Percentiles rank a stretch among this genome's conserved stretches.
Conservation (phyloP, 1,140 invertebrate species). For the Ephestia elutella region DNA sequence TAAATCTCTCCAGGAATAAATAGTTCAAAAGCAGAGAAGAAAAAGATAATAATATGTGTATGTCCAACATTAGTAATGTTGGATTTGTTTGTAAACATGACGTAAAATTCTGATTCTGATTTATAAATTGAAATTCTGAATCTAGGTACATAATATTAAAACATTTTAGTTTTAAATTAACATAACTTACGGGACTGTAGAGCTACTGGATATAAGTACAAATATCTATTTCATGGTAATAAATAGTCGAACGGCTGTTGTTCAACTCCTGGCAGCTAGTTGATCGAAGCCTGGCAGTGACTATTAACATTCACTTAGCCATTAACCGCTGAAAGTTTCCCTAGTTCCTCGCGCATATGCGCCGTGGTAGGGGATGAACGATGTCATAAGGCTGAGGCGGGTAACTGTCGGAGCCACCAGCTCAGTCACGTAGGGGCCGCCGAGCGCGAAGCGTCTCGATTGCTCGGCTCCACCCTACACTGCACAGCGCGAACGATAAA, state of each 20-base stretch:
- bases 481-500: slow-evolving; percentile 18
- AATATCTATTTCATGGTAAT: neutral
- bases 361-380: slow-evolving; percentile 26
- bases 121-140: too few relatives aligned
- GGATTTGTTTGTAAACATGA: too few relatives aligned
- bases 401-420: slow-evolving; percentile 14
- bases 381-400: slow-evolving; percentile 22
- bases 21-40: too few relatives aligned
- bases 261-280: neutral
- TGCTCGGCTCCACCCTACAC: slow-evolving; percentile 5
- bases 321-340: slow-evolving; percentile 13
- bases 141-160: too few relatives aligned
- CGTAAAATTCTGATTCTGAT: too few relatives aligned
- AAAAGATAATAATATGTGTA: too few relatives aligned
- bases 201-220: too few relatives aligned
- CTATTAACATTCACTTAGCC: slow-evolving; percentile 14
- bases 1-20: too few relatives aligned
- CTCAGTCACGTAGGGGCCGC: slow-evolving; percentile 38
- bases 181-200: too few relatives aligned
- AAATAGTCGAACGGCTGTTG: neutral
- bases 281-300: too few relatives aligned
- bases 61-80: too few relatives aligned
- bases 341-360: slow-evolving; percentile 29
- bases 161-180: too few relatives aligned
- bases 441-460: slow-evolving; percentile 30